Evolutionary conservation across 2,113 vertebrate genomes (phyloP).

Genomic region (Phoxinus phoxinus): DNA sequence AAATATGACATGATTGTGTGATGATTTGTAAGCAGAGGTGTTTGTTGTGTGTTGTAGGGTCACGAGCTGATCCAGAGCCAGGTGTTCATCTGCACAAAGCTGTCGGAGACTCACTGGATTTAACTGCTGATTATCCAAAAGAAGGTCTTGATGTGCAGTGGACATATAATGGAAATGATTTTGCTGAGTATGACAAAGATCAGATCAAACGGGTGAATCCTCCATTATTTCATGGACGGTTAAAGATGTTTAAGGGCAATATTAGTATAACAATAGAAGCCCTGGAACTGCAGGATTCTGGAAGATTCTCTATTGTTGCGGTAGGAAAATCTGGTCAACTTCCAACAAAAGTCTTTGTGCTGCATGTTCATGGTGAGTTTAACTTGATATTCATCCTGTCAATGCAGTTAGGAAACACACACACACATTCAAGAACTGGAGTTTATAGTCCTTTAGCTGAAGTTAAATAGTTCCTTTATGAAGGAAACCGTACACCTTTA

Average conservation of each 20-base stretch:
- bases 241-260: accelerated
- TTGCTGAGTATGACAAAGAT: accelerated
- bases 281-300: conserved; percentile 60
- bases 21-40: not conserved
- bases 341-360: accelerated
- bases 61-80: conserved; percentile 28
- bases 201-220: accelerated
- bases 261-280: conserved; percentile 54
- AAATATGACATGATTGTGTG: not conserved
- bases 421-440: not conserved
- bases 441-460: accelerated
- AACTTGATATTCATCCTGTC: not conserved
- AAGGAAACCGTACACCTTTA: not conserved
- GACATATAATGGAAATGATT: accelerated
- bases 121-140: conserved; percentile 12
- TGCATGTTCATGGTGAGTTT: conserved; percentile 63
- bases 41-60: conserved; percentile 55
- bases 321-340: accelerated
- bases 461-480: not conserved
- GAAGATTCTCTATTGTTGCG: not conserved
- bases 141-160: accelerated
- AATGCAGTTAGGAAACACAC: not conserved
- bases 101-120: conserved; percentile 61
- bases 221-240: conserved; percentile 7
- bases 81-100: conserved; percentile 19